Evolutionary conservation across 2,888 invertebrate species (phyloP).

Genomic region (Troilus luridus): DNA sequence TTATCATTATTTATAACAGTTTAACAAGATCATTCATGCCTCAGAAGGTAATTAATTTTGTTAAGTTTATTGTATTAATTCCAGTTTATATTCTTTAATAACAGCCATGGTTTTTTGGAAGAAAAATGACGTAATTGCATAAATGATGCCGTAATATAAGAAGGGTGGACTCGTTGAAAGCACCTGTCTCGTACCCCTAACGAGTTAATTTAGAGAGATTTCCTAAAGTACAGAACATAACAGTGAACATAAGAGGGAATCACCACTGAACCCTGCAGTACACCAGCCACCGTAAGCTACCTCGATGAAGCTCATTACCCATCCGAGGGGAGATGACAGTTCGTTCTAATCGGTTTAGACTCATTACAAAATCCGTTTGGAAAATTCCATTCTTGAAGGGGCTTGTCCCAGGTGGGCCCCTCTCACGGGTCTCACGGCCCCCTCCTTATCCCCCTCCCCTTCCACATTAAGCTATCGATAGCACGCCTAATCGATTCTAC

Average conservation of each 20-base stretch:
- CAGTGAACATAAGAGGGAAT: constrained; percentile 36
- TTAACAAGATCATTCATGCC: background rate
- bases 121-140: background rate
- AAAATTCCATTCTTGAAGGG: constrained; percentile 47
- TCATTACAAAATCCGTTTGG: constrained; percentile 48
- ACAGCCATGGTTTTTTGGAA: background rate
- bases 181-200: constrained; percentile 24
- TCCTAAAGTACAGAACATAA: constrained; percentile 10
- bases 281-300: background rate
- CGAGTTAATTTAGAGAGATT: constrained; percentile 30
- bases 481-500: background rate
- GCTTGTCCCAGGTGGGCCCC: constrained; percentile 21
- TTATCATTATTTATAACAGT: too few species aligned
- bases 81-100: background rate
- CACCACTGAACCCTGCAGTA: background rate
- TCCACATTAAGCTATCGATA: constrained; percentile 23
- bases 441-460: constrained; percentile 1
- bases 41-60: background rate
- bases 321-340: background rate
- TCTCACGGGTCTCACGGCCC: constrained; percentile 46
- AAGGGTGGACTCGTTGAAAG: background rate
- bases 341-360: constrained; percentile 46
- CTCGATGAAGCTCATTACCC: background rate
- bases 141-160: background rate
- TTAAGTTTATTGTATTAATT: background rate